These are phyloP conservation scores for Euphonia xanthogaster DNA, from an alignment of 2,797 vertebrate genomes.

Conservation along the genomic window DNA sequence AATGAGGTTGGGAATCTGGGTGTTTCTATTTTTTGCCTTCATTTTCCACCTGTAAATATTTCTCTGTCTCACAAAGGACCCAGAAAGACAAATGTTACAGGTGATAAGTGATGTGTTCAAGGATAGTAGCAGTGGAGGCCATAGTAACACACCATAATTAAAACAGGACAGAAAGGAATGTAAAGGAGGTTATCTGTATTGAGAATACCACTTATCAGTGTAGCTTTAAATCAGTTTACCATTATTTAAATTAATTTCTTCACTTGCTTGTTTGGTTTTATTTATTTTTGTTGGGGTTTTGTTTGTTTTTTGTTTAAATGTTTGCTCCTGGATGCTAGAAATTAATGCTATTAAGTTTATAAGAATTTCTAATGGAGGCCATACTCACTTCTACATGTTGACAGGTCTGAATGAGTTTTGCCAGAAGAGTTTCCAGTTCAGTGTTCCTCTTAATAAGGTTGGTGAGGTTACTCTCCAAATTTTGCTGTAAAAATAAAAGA, in stretches of 20 bases:
- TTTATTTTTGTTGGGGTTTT: neutral
- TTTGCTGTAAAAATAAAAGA: conserved; percentile 84
- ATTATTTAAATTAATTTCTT: neutral
- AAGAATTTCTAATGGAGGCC: neutral
- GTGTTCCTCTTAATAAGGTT: conserved; percentile 98
- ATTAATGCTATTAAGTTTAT: neutral
- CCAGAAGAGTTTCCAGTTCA: conserved; percentile 96
- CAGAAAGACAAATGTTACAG: neutral
- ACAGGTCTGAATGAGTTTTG: conserved; percentile 97
- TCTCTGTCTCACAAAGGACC: neutral
- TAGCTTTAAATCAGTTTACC: neutral
- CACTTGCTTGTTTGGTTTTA: neutral
- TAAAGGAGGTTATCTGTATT: neutral
- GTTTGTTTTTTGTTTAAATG: neutral
- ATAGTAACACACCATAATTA: neutral
- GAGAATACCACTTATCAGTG: neutral
- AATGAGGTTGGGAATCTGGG: neutral
- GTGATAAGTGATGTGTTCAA: neutral
- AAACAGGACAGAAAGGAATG: neutral
- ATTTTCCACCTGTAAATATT: neutral
- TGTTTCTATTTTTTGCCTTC: neutral
- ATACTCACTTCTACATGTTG: conserved; percentile 95
- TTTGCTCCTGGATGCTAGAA: neutral
- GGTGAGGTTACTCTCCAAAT: conserved; percentile 94
- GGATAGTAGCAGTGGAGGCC: neutral